Conservation (phyloP, 2,113 vertebrate genomes). For the Hypocryptadius cinnamomeus region DNA sequence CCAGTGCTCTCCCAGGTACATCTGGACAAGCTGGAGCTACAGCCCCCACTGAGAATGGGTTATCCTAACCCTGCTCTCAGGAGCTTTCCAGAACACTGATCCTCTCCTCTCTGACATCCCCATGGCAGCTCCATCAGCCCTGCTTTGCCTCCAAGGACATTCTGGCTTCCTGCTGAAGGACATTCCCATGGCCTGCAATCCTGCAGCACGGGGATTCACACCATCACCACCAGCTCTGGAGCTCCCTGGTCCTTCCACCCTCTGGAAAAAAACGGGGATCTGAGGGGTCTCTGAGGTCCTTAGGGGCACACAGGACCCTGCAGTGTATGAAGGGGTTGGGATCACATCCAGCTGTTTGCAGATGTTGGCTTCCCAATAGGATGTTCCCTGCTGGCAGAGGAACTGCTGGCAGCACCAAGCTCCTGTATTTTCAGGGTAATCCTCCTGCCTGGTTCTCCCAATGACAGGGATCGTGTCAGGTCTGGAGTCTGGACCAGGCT, state of each 20-base stretch:
- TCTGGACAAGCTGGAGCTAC: not conserved
- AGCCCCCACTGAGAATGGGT: not conserved
- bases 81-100: not conserved
- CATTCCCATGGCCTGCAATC: not conserved
- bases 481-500: not conserved
- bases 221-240: not conserved
- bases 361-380: not conserved
- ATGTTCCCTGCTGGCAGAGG: not conserved
- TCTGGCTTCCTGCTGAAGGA: not conserved
- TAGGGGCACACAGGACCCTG: rapidly evolving
- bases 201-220: not conserved
- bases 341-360: not conserved
- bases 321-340: not conserved
- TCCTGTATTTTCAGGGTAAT: not conserved
- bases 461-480: not conserved
- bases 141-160: not conserved
- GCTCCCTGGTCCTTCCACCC: not conserved
- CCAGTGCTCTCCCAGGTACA: not conserved
- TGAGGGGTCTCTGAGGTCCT: not conserved
- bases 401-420: not conserved
- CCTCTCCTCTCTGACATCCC: not conserved
- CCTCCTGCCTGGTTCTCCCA: not conserved
- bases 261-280: not conserved
- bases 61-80: not conserved
- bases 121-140: not conserved